These are phyloP conservation scores for Ethmia dodecea DNA, from an alignment of 2,888 invertebrate genomes.

Conservation along the genomic window DNA sequence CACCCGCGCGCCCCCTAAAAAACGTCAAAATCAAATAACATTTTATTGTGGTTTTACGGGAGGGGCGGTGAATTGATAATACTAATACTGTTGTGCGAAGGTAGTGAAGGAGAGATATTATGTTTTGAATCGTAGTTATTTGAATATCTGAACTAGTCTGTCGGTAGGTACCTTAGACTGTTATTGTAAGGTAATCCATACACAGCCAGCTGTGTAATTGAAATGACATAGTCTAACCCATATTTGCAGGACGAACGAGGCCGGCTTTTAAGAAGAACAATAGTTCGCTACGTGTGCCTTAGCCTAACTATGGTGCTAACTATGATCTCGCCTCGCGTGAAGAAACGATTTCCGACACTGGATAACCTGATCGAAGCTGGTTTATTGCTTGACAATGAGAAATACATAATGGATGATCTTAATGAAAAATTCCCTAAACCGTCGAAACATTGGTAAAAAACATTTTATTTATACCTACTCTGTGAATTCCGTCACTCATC, in stretches of 20 bases:
- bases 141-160: no score
- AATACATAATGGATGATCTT: constrained; percentile 85
- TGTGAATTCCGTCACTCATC: neutral
- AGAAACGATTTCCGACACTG: constrained; percentile 91
- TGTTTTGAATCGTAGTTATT: no score
- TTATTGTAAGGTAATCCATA: no score
- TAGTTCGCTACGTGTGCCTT: constrained; percentile 89
- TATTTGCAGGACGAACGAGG: constrained; percentile 85
- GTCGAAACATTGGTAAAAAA: constrained; percentile 88
- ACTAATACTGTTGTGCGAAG: no score
- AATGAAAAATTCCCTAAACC: constrained; percentile 90
- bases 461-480: constrained; percentile 7
- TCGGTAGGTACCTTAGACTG: no score
- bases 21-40: no score
- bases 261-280: constrained; percentile 88
- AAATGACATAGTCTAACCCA: no score
- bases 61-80: no score
- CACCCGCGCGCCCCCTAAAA: no score
- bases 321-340: constrained; percentile 91
- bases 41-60: no score
- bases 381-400: constrained; percentile 88
- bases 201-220: no score
- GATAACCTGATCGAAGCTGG: constrained; percentile 92
- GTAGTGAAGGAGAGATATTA: no score
- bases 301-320: constrained; percentile 92